Base-by-base conservation (phyloP, 2,888 invertebrate species). In the Eulithis testata region DNA sequence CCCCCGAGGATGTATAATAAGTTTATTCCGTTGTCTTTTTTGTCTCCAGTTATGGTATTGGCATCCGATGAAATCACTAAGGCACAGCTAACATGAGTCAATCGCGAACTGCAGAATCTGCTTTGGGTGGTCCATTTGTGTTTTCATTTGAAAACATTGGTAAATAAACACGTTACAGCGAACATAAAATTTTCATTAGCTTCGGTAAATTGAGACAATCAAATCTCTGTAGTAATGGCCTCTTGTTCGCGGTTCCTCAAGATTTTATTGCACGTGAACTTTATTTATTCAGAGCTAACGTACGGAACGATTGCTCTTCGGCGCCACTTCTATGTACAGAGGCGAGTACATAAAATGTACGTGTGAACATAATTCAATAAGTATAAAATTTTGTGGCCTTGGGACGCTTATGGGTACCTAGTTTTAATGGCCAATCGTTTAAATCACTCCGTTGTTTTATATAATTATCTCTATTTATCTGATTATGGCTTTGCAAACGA, bases 1-100 rank as follows among this genome's bases (percentile, higher is more conserved):
- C 86, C 90, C 89, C 89, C 80, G 86, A 85, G 86, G 90, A 84
- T 82, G 81, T 84, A 87, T 89, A 88, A 91, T 87, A 86, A 87
- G 86, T 76, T 88, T 80, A 87, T 86, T 87, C 84, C 80, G 82
- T 82, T 83, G 83, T 86, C 81, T 83, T 84, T 84, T 86, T 86
- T 85, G 83, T 84, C 82, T 86, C 79, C 81, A 73, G 77, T 77
- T 82, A 80, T 79, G 76, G 76, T 76, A 73, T 70, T 67, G 73
- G 70, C 76, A 70, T 73, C 73, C 71, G 73, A 79, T 72, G 71
- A 69, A 73, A 73, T 73, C 65, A 68, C 67, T 71, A 66, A 69
- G 56, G 63, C 65, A 60, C 60, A 62, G 47, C 55, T 52, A 55
- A 66, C 62, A 65, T 72, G 66, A 73, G 53, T 64, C 65, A 68